Percentiles rank a stretch among this genome's conserved stretches.
Evolutionary conservation across 1,140 invertebrate genomes (phyloP).

Genomic region (Zaprionus africanus): DNA sequence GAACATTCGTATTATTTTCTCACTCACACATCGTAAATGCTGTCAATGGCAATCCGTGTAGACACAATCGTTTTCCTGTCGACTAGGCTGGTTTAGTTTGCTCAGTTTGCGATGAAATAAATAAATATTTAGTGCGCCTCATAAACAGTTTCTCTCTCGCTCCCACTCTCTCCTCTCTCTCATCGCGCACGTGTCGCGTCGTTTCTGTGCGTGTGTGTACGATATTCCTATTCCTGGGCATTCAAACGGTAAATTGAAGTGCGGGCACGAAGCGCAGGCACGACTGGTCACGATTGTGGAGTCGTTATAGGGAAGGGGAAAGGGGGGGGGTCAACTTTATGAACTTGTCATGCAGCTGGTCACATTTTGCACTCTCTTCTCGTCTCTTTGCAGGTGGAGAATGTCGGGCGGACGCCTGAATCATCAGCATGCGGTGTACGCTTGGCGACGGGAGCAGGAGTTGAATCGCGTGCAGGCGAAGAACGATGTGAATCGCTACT

Average conservation of each 20-base stretch:
- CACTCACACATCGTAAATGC: not conserved
- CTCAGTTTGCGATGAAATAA: not conserved
- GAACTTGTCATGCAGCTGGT: constrained; percentile 87
- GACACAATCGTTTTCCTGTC: not conserved
- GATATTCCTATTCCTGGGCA: constrained; percentile 35
- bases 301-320: constrained; percentile 85
- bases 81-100: not conserved
- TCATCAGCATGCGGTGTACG: constrained; percentile 74
- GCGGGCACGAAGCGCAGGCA: constrained; percentile 21
- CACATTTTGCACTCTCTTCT: constrained; percentile 13
- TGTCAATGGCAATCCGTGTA: not conserved
- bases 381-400: constrained; percentile 85
- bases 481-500: constrained; percentile 76
- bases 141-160: constrained; percentile 1
- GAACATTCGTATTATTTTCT: not conserved
- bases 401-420: constrained; percentile 64
- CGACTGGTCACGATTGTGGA: constrained; percentile 16
- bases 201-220: not conserved
- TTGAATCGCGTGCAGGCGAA: constrained; percentile 69
- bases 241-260: constrained; percentile 49
- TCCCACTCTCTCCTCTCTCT: not conserved
- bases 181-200: constrained; percentile 3
- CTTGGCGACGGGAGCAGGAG: constrained; percentile 70
- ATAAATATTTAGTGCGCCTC: not conserved
- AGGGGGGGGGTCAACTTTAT: constrained; percentile 83